Base-by-base conservation (phyloP, 2,797 vertebrate species). In the Stomatorhinus walkeri region DNA sequence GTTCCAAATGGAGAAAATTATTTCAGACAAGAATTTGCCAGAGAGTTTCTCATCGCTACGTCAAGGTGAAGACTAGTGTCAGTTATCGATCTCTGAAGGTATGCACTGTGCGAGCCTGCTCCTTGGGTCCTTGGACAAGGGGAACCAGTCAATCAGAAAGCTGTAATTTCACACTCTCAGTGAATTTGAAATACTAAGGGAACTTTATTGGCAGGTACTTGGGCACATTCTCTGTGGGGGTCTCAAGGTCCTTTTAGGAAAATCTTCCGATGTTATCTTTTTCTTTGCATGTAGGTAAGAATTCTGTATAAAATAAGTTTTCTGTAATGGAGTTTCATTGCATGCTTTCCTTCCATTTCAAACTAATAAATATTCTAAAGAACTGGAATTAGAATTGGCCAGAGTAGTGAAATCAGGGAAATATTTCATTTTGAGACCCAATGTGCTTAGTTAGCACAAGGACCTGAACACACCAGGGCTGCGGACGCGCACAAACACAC, bases 381-480 rank as follows among this genome's bases (percentile, higher is more conserved):
- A 61, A 61, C 22, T 61, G n/a, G 59, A 61, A 61, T 61, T 24
- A 81, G 19, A 81, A 81, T 19, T 7, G 48, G 22, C 83, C 28
- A 85, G 28, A 51, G 12, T 51, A 51, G 48, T 85, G 22, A n/a
- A 52, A 85, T 52, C 22, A 3, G 24, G 48, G 46, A 49, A 28
- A 52, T 28, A 28, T 22, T 19, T 76, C 14, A 16, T 49, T 52
- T 85, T 52, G 49, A 85, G 6, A 49, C n/a, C 83, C 12, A 0
- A 32, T 6, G 22, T 85, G 83, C 43, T 24, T 85, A 51, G 40
- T 9, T 84, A 51, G 46, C 46, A 24, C 49, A 7, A 52, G 28
- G 3, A 52, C 46, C 48, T 28, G 46, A 32, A 85, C 24, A 32
- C 14, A 12, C 24, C 87, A 85, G 85, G 89, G 92, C 92, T 24